Conservation (phyloP, 2,113 vertebrate species). For the Galbula dea region DNA sequence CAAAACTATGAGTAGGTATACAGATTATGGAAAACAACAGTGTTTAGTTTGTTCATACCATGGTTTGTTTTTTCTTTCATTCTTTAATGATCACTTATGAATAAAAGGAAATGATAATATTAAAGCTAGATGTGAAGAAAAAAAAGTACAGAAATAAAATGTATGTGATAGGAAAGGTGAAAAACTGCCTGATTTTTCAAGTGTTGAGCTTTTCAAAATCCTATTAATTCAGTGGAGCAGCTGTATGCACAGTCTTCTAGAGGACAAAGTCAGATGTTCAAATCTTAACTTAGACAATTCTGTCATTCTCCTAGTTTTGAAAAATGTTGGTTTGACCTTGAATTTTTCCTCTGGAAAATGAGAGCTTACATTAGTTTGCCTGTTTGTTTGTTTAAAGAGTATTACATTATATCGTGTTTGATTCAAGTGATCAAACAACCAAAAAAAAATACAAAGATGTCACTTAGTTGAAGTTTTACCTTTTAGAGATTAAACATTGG, state of each 20-base stretch:
- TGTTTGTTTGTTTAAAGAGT: not conserved
- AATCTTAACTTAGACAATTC: not conserved
- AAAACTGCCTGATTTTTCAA: not conserved
- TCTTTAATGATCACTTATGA: not conserved
- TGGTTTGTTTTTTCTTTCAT: not conserved
- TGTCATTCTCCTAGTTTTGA: not conserved
- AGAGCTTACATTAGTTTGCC: not conserved
- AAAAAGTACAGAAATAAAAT: not conserved
- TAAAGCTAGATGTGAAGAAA: not conserved
- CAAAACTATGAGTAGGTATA: not conserved
- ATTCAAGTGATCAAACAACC: not conserved
- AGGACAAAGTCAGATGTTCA: not conserved
- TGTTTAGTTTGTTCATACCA: not conserved
- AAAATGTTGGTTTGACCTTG: not conserved
- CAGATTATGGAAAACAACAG: not conserved
- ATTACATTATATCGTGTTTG: not conserved
- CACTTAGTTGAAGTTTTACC: not conserved
- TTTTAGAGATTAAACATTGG: not conserved
- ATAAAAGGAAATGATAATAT: not conserved
- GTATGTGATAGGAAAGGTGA: not conserved
- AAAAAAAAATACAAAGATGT: not conserved
- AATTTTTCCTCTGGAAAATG: not conserved
- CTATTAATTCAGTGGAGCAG: not conserved
- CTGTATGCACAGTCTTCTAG: not conserved
- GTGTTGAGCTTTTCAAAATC: not conserved